A percentile compares a stretch with the other conserved stretches of the same genome.
phyloP scores from a whole-genome alignment of 2,113 vertebrate genomes.

The Cyprinodon tularosa region DNA sequence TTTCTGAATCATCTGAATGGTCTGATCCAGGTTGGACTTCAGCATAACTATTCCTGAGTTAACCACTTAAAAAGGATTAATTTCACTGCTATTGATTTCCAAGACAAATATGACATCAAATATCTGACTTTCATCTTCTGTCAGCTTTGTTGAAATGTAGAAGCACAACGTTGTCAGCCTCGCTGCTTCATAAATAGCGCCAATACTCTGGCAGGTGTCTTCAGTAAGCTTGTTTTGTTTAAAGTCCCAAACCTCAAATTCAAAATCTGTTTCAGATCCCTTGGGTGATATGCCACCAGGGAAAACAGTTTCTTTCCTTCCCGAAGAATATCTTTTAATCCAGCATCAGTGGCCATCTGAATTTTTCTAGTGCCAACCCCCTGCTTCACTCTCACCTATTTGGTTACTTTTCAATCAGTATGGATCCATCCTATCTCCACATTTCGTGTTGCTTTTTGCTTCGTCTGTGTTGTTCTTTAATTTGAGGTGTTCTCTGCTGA shows the following conservation, averaged over 20 bases:
- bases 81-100: conserved; percentile 11
- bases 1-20: not conserved
- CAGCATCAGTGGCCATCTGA: not conserved
- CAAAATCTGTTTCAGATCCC: conserved; percentile 11
- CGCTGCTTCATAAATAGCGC: conserved; percentile 9
- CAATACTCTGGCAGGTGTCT: conserved; percentile 10
- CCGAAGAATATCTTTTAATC: conserved; percentile 26
- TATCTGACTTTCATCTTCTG: conserved; percentile 13
- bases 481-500: not conserved
- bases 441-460: conserved; percentile 16
- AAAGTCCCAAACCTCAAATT: conserved; percentile 39
- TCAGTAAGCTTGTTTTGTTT: conserved; percentile 28
- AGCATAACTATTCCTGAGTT: not conserved
- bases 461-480: not conserved
- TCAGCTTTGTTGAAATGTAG: conserved; percentile 15
- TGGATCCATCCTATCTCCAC: conserved; percentile 48
- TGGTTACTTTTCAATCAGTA: conserved; percentile 7
- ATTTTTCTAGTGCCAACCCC: conserved; percentile 45
- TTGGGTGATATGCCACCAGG: not conserved
- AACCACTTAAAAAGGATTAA: not conserved
- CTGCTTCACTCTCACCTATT: conserved; percentile 36
- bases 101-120: conserved; percentile 17
- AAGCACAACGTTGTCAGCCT: conserved; percentile 12
- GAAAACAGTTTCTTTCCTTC: conserved; percentile 23
- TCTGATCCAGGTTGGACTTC: not conserved